phyloP scores from a whole-genome alignment of 2,888 invertebrate genomes.

The Myopa testacea region DNA sequence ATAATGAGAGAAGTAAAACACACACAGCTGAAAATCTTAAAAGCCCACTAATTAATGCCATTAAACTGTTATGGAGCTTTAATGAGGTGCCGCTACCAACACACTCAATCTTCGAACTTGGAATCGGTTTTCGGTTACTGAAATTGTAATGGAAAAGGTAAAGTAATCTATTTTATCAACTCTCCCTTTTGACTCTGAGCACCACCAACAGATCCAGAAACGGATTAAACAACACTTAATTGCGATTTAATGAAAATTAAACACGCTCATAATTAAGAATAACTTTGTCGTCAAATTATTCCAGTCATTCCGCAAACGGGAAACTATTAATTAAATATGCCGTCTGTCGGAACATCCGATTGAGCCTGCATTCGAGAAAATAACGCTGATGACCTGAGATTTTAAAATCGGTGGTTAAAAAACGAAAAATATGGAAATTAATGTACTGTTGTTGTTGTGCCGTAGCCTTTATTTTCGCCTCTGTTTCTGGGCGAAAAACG shows the following conservation, averaged over 20 bases:
- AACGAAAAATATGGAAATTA: constrained; percentile 1
- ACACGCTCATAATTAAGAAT: background rate
- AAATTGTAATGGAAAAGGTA: no score
- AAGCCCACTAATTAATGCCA: background rate
- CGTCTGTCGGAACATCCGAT: background rate
- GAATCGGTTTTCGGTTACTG: no score
- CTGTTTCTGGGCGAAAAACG: no score
- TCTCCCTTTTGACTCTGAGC: no score
- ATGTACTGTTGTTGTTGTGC: background rate
- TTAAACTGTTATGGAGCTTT: background rate
- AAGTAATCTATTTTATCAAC: no score
- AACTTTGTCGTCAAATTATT: background rate
- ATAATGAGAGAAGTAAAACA: background rate
- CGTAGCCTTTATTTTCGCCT: background rate
- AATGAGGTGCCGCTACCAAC: no score
- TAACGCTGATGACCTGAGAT: no score
- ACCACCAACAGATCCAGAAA: no score
- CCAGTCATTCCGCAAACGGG: background rate
- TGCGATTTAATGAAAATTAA: constrained; percentile 6
- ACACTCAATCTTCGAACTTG: no score
- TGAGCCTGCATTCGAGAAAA: no score
- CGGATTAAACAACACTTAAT: background rate
- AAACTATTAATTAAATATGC: background rate
- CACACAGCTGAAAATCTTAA: background rate
- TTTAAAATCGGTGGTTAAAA: no score